A percentile compares a stretch with the other conserved stretches of the same genome.
These are phyloP conservation scores for Acomys russatus DNA, from an alignment of 2,797 vertebrate species.

Conservation along the genomic window DNA sequence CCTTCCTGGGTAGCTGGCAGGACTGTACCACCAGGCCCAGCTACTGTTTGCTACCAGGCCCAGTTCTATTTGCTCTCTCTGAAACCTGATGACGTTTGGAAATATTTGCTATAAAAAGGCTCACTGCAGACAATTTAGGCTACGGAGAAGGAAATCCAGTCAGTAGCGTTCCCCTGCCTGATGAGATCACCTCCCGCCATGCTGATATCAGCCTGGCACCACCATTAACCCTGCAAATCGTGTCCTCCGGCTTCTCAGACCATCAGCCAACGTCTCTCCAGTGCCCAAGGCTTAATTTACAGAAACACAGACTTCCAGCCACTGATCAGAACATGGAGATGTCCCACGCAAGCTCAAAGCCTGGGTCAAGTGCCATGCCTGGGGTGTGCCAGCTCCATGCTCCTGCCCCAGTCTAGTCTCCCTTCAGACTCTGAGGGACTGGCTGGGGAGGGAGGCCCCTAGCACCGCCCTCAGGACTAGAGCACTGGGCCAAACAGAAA, in stretches of 20 bases:
- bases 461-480: neutral
- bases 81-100: neutral
- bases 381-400: neutral
- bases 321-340: neutral
- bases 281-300: neutral
- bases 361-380: neutral
- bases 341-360: neutral
- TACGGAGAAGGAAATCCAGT: slow-evolving; percentile 2
- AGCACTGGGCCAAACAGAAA: neutral
- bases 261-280: neutral
- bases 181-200: neutral
- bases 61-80: slow-evolving; percentile 26
- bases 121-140: neutral
- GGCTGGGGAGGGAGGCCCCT: neutral
- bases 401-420: neutral
- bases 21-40: neutral
- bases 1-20: neutral
- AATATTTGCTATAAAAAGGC: slow-evolving; percentile 16
- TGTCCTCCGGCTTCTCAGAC: slow-evolving; percentile 6
- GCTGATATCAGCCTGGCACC: neutral
- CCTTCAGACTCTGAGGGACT: neutral
- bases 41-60: neutral
- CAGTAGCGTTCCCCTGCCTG: neutral
- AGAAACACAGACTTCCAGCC: neutral
- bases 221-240: neutral